Evolutionary conservation across 2,113 vertebrate species (phyloP).

Genomic region (Rhinoderma darwinii): DNA sequence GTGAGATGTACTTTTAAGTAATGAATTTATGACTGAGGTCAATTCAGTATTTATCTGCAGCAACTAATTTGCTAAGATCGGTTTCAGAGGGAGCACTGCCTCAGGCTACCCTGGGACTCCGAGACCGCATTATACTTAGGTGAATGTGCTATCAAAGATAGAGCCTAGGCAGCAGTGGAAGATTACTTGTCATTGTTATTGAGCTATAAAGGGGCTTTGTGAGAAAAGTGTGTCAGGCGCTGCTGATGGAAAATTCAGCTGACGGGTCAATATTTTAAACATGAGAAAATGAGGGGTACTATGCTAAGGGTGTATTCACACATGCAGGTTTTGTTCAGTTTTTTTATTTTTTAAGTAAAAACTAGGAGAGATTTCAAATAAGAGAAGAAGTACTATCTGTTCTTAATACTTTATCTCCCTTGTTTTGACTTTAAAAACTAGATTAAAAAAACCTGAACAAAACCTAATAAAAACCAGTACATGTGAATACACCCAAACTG

Average conservation of each 20-base stretch:
- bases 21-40: slow-evolving; percentile 8
- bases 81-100: neutral
- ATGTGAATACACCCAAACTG: too few species aligned
- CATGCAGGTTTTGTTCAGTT: too few species aligned
- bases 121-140: neutral
- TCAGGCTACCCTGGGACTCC: neutral
- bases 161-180: neutral
- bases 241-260: slow-evolving; percentile 11
- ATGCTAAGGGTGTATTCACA: too few species aligned
- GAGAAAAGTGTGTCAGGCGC: neutral
- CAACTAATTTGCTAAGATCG: slow-evolving; percentile 32
- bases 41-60: slow-evolving; percentile 17
- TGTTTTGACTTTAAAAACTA: too few species aligned
- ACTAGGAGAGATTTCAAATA: too few species aligned
- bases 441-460: too few species aligned
- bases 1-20: slow-evolving; percentile 10
- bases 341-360: too few species aligned
- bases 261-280: slow-evolving; percentile 18
- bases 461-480: too few species aligned
- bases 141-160: slow-evolving; percentile 15
- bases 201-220: neutral
- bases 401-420: too few species aligned
- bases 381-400: too few species aligned
- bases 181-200: slow-evolving; percentile 28
- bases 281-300: neutral